Evolutionary conservation across 2,888 invertebrate genomes (phyloP).

Genomic region (Meandrusa payeni): DNA sequence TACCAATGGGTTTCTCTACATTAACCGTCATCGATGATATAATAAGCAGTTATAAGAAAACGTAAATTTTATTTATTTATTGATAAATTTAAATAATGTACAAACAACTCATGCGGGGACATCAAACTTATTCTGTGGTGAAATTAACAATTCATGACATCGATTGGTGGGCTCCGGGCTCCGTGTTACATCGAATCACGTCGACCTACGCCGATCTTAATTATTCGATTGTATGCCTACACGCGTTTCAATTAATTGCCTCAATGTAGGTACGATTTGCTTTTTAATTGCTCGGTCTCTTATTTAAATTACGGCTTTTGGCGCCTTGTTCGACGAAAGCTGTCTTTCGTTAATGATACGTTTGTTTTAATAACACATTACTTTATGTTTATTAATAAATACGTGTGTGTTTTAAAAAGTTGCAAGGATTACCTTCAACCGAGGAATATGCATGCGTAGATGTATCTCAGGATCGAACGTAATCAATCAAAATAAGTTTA

Average conservation of each 20-base stretch:
- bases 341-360: neutral
- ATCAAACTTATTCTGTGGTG: constrained; percentile 34
- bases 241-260: constrained; percentile 54
- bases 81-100: too few species aligned
- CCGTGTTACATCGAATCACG: constrained; percentile 35
- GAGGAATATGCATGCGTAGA: too few species aligned
- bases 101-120: neutral
- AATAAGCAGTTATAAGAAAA: too few species aligned
- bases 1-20: too few species aligned
- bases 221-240: constrained; percentile 55
- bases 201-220: constrained; percentile 54
- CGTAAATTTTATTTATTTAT: too few species aligned
- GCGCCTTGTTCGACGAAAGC: neutral
- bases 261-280: constrained; percentile 15
- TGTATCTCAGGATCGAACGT: too few species aligned
- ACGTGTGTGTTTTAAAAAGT: too few species aligned
- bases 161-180: constrained; percentile 32
- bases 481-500: too few species aligned
- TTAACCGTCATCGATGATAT: too few species aligned
- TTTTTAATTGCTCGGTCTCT: constrained; percentile 17
- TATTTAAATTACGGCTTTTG: constrained; percentile 10
- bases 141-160: constrained; percentile 40
- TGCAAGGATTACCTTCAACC: too few species aligned
- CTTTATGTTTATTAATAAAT: too few species aligned
- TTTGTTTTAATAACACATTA: too few species aligned